Evolutionary conservation across 1,140 invertebrate genomes (phyloP).

Genomic region (Holotrichia oblita): DNA sequence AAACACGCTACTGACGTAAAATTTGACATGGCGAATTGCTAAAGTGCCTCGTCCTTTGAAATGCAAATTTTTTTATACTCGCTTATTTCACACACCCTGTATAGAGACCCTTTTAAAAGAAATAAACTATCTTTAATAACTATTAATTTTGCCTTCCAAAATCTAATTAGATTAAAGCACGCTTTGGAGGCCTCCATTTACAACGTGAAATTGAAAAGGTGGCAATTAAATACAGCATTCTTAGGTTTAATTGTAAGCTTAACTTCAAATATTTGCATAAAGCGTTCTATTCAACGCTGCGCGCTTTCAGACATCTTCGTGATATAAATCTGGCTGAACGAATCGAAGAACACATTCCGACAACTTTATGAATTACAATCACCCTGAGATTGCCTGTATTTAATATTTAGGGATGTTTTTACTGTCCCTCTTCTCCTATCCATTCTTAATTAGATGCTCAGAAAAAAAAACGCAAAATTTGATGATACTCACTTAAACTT

Average conservation of each 20-base stretch:
- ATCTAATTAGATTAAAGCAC: not conserved
- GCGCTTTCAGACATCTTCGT: not conserved
- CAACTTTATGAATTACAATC: not conserved
- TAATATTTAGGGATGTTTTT: not conserved
- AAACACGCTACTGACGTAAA: too few species aligned
- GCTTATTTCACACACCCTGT: too few species aligned
- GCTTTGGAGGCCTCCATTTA: not conserved
- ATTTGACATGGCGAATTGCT: too few species aligned
- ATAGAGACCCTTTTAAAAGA: too few species aligned
- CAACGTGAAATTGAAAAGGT: constrained; percentile 1
- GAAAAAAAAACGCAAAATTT: constrained; percentile 18
- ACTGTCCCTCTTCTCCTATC: not conserved
- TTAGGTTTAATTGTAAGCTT: constrained; percentile 6
- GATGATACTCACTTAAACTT: not conserved
- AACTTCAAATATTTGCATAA: constrained; percentile 21
- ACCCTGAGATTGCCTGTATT: not conserved
- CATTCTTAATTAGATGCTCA: not conserved
- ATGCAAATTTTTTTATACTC: too few species aligned
- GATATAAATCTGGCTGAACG: not conserved
- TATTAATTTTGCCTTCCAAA: not conserved
- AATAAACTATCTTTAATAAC: not conserved
- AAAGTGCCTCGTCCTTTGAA: too few species aligned
- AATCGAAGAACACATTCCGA: not conserved
- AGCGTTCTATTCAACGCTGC: not conserved
- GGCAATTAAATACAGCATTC: not conserved